These are phyloP conservation scores for Spisula subtruncata DNA, from an alignment of 2,888 invertebrate genomes.

Conservation along the genomic window DNA sequence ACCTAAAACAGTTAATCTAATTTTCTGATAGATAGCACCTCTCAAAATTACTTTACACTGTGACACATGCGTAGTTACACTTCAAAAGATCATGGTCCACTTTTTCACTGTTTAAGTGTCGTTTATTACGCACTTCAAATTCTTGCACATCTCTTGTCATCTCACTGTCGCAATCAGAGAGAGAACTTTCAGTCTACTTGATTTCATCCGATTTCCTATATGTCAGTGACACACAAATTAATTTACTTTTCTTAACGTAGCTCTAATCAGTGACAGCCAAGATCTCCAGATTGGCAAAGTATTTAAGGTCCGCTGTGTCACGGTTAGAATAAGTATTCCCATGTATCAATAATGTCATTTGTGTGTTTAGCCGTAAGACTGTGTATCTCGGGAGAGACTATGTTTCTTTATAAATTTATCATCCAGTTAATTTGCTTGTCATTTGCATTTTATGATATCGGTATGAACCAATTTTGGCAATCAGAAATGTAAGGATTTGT, in stretches of 20 bases:
- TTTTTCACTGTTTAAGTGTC: neutral
- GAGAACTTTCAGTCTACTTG: neutral
- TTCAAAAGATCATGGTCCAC: neutral
- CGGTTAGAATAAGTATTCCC: neutral
- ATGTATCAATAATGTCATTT: neutral
- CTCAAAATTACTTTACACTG: neutral
- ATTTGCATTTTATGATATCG: constrained; percentile 34
- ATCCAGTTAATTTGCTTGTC: constrained; percentile 40
- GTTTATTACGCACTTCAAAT: neutral
- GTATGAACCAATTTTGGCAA: constrained; percentile 21
- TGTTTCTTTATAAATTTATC: constrained; percentile 38
- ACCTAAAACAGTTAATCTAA: neutral
- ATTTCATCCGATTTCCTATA: constrained; percentile 18
- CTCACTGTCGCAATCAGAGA: neutral
- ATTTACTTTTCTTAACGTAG: constrained; percentile 38
- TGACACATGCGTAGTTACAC: constrained; percentile 2
- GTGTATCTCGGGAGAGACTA: neutral
- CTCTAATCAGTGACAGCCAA: constrained; percentile 21
- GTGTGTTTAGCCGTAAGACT: neutral
- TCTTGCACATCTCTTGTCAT: neutral
- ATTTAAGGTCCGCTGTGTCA: neutral
- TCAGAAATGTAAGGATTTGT: neutral
- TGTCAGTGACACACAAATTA: constrained; percentile 31
- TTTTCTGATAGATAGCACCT: neutral
- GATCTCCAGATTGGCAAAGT: neutral